Evolutionary conservation across 2,797 vertebrate species (phyloP), one percentile per base, ranked within the genome.

Genomic region (Pagetopsis macropterus): DNA sequence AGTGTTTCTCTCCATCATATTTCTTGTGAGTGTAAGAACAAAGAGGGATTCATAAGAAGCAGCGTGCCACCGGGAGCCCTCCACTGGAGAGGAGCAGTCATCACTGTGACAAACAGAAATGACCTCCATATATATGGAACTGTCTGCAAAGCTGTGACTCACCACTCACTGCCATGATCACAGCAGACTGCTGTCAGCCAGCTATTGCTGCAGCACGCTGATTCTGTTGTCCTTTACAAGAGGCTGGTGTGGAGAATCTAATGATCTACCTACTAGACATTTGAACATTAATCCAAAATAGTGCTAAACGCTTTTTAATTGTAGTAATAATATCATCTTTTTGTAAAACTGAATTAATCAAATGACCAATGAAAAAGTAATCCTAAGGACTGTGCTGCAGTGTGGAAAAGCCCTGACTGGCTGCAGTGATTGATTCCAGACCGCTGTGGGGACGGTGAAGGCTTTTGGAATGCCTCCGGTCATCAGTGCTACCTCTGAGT

Each of bases 51-150:
- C 58, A 79, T 71, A 19, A 61, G 62, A 54, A 27, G 44, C 52
- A 23, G 19, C 16, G 12, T 49, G 50, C 27, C 37, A 43, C 14
- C 52, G 80, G 57, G 73, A 78, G 83, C 76, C 69, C 74, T 75
- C 66, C 75, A 71, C 75, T 82, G 76, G 69, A 84, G 70, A 73
- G 44, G 70, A 83, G 76, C 78, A n/a, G 74, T 27, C 62, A 66
- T 61, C 58, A 45, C 61, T 37, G 40, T 37, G 51, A 63, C 44
- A 52, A 54, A 71, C 33, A 49, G 21, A 66, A 17, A 58, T 52
- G 15, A 58, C 56, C 61, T 73, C 69, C 56, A 45, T 51, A 65
- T 81, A 72, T 37, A 72, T 72, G 65, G 71, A 79, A 72, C 66
- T 48, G 50, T 31, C 54, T 67, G 63, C 31, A 80, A 76, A 75